Percentiles rank a stretch among this genome's conserved stretches.
These are phyloP conservation scores for Bagarius yarrelli DNA, from an alignment of 2,113 vertebrate species.

Conservation along the genomic window DNA sequence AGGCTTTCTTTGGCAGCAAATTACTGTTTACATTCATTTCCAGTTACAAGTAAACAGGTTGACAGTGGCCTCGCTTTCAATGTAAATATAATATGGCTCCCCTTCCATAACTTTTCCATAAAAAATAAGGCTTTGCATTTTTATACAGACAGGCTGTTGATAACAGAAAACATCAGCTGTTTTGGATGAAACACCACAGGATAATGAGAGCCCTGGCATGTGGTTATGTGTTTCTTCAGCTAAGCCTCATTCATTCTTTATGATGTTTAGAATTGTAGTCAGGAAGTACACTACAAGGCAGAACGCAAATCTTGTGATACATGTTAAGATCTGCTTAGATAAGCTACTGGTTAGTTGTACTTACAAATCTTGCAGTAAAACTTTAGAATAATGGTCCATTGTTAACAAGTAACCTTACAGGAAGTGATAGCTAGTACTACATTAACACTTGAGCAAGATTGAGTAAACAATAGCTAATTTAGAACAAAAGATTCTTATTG, in stretches of 20 bases:
- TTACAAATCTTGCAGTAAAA: neutral
- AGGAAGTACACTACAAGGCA: neutral
- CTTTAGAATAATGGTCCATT: too few relatives aligned
- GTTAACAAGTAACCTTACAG: too few relatives aligned
- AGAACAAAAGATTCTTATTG: too few relatives aligned
- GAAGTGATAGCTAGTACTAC: too few relatives aligned
- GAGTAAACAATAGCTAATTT: too few relatives aligned
- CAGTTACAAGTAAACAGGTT: slow-evolving; percentile 45
- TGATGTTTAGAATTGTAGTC: neutral
- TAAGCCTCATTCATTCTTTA: slow-evolving; percentile 28
- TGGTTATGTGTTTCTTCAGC: slow-evolving; percentile 1
- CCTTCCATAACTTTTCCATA: slow-evolving; percentile 28
- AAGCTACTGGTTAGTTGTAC: neutral
- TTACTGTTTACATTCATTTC: slow-evolving; percentile 41
- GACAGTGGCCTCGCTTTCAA: slow-evolving; percentile 32
- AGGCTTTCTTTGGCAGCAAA: slow-evolving; percentile 22
- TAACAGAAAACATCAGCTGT: neutral
- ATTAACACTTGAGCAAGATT: too few relatives aligned
- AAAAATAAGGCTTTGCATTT: slow-evolving; percentile 22
- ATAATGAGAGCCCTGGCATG: neutral
- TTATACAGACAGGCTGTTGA: neutral
- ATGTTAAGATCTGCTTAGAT: neutral
- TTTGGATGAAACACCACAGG: slow-evolving; percentile 1
- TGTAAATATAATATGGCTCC: slow-evolving; percentile 17
- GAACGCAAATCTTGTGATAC: neutral